Evolutionary conservation across 1,140 invertebrate genomes (phyloP), one percentile per base, ranked within the genome.

Genomic region (Sycobia sp.): DNA sequence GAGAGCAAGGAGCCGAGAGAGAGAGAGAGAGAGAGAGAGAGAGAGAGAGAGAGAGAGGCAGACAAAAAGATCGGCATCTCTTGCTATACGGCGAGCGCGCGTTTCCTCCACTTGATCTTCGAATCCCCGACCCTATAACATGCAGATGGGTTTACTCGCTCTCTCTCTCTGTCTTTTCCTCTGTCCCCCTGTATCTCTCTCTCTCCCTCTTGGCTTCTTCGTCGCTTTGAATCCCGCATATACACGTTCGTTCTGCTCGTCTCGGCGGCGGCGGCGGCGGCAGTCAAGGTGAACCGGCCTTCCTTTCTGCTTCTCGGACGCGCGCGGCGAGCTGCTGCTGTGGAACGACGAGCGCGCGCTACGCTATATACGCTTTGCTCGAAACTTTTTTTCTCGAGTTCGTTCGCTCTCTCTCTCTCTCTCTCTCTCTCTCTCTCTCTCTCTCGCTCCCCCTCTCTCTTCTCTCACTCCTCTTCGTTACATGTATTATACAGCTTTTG

Each of bases 221-320:
- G n/a, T n/a, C n/a, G n/a, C n/a, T n/a, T n/a, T n/a, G n/a, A n/a
- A n/a, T n/a, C n/a, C n/a, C n/a, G n/a, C n/a, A n/a, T n/a, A n/a
- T n/a, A n/a, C n/a, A n/a, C n/a, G n/a, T n/a, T n/a, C n/a, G n/a
- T n/a, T n/a, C n/a, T n/a, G n/a, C 32, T 25, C 34, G 29, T 32
- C 47, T 22, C 5, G 13, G 25, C 47, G 25, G 22, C 43, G 8
- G 11, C 74, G 70, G 69, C 73, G 39, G 54, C 62, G 67, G 71
- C 75, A 75, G 73, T 79, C 79, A 81, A 80, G 78, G 79, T 80
- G 73, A 80, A 81, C 78, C 75, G 63, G 77, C 72, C 72, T 72
- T 60, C 59, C 41, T 54, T 71, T 71, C 66, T 72, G 67, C 49
- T 62, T 55, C 51, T 39, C 20, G 34, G 38, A 20, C 22, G 34